Evolutionary conservation across 2,113 vertebrate species (phyloP), one percentile per base, ranked within the genome.

Genomic region (Ibidorhyncha struthersii): DNA sequence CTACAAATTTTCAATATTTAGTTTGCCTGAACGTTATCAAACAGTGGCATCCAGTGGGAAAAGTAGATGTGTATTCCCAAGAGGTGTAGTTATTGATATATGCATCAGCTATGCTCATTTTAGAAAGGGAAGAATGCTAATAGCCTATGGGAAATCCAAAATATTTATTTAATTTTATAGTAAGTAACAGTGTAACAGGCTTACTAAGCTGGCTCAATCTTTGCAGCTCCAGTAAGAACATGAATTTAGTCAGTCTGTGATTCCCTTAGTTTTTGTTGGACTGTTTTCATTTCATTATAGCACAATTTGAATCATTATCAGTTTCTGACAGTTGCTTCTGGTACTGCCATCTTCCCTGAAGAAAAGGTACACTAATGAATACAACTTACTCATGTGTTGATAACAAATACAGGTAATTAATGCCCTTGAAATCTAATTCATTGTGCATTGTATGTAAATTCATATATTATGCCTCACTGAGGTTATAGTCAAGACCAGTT

Each of bases 11-110:
- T 85, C 43, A 85, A 23, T 14, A 80, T 55, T 26, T 90, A 79
- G 10, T 89, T 88, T 27, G 18, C 72, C 82, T 85, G 88, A 96
- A 92, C 90, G 55, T 93, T 65, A 97, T 97, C 86, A 96, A 95
- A 96, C 69, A 96, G 93, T 95, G 94, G 94, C 89, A 96, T 97
- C 90, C 96, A 70, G 72, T 23, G 92, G 72, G 93, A 94, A 96
- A 84, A 76, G 29, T 16, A 91, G 62, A 66, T 23, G 6, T n/a
- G 4, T 25, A 78, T 49, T 86, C 65, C 72, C 5, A 27, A 40
- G 63, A 74, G 25, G 14, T 15, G 4, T 36, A 47, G 8, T 30
- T 79, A 7, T 26, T n/a, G 10, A 67, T 63, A 32, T 3, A 30
- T 41, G 0, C 49, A 69, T 92, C 38, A 86, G 30, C 50, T 92